Percentiles rank a stretch among this genome's conserved stretches.
Conservation (phyloP, 2,113 vertebrate genomes). For the Nycticebus coucang region DNA sequence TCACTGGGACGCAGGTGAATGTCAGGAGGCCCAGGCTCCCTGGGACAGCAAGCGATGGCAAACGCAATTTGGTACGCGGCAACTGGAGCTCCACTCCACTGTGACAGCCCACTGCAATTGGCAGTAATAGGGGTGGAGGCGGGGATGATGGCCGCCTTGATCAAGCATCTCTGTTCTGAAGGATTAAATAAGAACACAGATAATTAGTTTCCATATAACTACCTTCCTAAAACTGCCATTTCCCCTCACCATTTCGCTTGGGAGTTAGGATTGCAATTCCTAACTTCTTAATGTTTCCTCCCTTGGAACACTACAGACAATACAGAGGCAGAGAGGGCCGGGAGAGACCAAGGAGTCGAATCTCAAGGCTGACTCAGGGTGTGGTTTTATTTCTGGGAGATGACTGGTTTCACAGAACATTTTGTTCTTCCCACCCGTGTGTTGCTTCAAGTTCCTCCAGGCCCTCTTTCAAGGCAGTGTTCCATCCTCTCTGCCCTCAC, state of each 20-base stretch:
- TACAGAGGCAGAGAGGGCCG: not conserved
- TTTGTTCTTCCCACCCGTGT: not conserved
- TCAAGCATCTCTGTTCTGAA: not conserved
- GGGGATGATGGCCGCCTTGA: not conserved
- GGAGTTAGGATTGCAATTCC: not conserved
- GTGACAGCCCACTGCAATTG: not conserved
- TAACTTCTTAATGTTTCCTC: not conserved
- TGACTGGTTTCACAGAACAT: not conserved
- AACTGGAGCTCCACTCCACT: no score
- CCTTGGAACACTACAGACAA: not conserved
- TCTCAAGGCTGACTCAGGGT: not conserved
- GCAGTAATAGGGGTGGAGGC: not conserved
- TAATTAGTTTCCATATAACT: not conserved
- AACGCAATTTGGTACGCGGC: not conserved
- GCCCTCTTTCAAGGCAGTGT: not conserved
- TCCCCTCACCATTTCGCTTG: no score
- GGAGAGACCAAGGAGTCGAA: not conserved
- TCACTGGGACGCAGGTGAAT: not conserved
- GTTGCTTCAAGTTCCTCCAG: not conserved
- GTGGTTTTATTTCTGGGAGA: slow-evolving; percentile 36
- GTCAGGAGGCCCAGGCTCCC: not conserved
- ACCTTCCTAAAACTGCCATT: not conserved
- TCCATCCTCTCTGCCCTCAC: not conserved
- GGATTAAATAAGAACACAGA: not conserved
- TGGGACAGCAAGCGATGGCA: not conserved